A percentile compares a stretch with the other conserved stretches of the same genome.
Conservation (phyloP, 2,113 vertebrate species). For the Alces alces region DNA sequence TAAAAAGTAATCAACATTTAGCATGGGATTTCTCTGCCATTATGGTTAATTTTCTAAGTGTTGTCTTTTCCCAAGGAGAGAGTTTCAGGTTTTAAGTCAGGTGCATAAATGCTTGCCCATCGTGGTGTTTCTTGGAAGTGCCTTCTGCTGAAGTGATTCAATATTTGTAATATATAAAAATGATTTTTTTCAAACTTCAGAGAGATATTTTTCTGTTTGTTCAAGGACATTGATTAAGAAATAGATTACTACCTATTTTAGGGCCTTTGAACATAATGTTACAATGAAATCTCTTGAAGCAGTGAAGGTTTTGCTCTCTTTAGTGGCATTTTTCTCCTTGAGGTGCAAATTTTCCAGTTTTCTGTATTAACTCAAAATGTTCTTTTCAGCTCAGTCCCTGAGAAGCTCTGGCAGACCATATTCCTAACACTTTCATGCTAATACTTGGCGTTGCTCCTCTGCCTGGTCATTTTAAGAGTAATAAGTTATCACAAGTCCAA, state of each 20-base stretch:
- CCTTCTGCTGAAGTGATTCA: constrained; percentile 29
- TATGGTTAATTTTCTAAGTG: constrained; percentile 33
- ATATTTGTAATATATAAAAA: constrained; percentile 26
- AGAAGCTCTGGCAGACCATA: neutral
- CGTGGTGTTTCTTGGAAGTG: constrained; percentile 4
- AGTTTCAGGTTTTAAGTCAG: constrained; percentile 13
- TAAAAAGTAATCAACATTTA: neutral
- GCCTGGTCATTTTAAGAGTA: neutral
- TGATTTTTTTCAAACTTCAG: neutral
- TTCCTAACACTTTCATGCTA: neutral
- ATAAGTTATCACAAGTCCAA: neutral
- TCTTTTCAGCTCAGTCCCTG: neutral
- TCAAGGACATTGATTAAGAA: constrained; percentile 28
- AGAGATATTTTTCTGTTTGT: constrained; percentile 9
- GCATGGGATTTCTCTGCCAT: neutral
- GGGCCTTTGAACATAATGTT: neutral
- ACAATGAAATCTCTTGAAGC: neutral
- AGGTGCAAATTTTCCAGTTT: neutral
- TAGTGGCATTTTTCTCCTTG: constrained; percentile 11
- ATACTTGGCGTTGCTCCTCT: neutral
- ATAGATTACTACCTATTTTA: constrained; percentile 8
- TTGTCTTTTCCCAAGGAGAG: constrained; percentile 37
- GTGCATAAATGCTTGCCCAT: constrained; percentile 25
- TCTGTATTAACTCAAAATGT: neutral
- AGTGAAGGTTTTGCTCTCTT: neutral